Percentiles rank a stretch among this genome's conserved stretches.
Conservation (phyloP, 2,113 vertebrate genomes). For the Microtus ochrogaster region DNA sequence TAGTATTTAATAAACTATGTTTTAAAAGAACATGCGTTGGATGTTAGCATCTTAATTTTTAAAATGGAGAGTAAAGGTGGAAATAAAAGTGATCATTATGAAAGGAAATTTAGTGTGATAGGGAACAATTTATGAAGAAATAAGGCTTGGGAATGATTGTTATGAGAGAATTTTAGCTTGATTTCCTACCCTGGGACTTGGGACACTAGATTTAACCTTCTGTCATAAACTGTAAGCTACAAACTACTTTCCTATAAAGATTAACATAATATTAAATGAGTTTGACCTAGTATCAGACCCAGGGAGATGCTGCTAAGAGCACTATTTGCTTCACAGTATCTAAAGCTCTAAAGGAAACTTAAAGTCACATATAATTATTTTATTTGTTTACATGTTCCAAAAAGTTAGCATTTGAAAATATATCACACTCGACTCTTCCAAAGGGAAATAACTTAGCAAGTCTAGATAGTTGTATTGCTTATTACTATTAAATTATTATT, state of each 20-base stretch:
- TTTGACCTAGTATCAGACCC: constrained; percentile 41
- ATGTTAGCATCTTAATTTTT: constrained; percentile 55
- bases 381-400: constrained; percentile 44
- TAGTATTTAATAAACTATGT: constrained; percentile 35
- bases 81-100: constrained; percentile 49
- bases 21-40: not conserved
- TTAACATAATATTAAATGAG: constrained; percentile 55
- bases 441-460: constrained; percentile 32
- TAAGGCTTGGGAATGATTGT: constrained; percentile 25
- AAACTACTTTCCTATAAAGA: constrained; percentile 49
- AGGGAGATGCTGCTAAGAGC: not conserved
- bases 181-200: constrained; percentile 48
- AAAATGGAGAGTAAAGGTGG: constrained; percentile 51
- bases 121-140: constrained; percentile 18
- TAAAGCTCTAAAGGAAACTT: not conserved
- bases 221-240: constrained; percentile 1
- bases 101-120: constrained; percentile 58
- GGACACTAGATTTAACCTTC: constrained; percentile 55
- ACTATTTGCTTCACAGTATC: not conserved
- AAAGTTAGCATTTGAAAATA: constrained; percentile 33
- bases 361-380: constrained; percentile 12
- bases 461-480: constrained; percentile 7
- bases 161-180: constrained; percentile 48
- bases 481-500: constrained; percentile 49
- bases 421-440: not conserved